Evolutionary conservation across 2,113 vertebrate species (phyloP).

Genomic region (Neoarius graeffei): DNA sequence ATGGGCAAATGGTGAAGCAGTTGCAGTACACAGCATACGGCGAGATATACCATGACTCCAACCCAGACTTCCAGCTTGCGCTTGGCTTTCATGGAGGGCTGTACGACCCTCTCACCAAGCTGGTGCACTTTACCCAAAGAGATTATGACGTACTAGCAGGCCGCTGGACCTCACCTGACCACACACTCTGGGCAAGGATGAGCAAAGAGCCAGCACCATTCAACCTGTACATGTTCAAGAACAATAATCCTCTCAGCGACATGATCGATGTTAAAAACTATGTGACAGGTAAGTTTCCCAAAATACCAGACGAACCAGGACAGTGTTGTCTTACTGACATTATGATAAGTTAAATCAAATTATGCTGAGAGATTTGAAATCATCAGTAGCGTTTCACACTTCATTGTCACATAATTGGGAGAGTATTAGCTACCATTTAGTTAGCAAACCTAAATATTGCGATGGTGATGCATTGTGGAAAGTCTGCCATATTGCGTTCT

Average conservation of each 20-base stretch:
- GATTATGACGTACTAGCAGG: slow-evolving; percentile 87
- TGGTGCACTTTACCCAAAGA: slow-evolving; percentile 85
- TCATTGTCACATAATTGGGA: not conserved
- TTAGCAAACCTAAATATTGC: not conserved
- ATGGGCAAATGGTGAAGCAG: slow-evolving; percentile 87
- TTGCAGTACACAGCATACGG: slow-evolving; percentile 87
- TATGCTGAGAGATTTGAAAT: not conserved
- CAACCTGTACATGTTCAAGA: slow-evolving; percentile 89
- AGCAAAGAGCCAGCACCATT: slow-evolving; percentile 83
- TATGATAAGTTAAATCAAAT: not conserved
- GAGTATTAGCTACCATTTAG: not conserved
- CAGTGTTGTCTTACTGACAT: not conserved
- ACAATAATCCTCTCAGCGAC: slow-evolving; percentile 88
- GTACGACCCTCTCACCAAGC: slow-evolving; percentile 86
- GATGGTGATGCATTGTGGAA: not conserved
- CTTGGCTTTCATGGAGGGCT: slow-evolving; percentile 87
- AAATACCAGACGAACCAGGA: not conserved
- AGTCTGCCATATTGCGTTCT: not conserved
- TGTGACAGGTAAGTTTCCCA: slow-evolving; percentile 77
- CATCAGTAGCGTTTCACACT: not conserved
- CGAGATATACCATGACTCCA: slow-evolving; percentile 86
- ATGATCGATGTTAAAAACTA: slow-evolving; percentile 86
- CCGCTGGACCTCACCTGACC: slow-evolving; percentile 86
- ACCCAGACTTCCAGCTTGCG: slow-evolving; percentile 84
- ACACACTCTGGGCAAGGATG: slow-evolving; percentile 83